Evolutionary conservation across 2,113 vertebrate species (phyloP), one percentile per base, ranked within the genome.

Genomic region (Seriola aureovittata): DNA sequence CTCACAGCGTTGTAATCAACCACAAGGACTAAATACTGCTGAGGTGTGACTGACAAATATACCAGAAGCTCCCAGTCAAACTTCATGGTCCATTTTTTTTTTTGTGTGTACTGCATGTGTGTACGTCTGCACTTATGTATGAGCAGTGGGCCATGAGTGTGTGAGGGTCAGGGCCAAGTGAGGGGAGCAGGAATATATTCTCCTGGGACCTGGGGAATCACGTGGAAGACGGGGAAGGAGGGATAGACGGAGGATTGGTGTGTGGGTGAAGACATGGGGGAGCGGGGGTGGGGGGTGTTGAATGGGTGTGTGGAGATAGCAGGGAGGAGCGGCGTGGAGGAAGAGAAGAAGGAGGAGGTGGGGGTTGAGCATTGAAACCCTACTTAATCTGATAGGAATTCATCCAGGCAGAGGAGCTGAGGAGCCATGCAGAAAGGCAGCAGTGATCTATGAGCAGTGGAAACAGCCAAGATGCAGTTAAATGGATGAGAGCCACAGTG

Each of bases 381-480:
- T 58, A 55, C 67, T 87, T 89, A 91, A 89, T 93, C 91, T 92
- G 85, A 86, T 75, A 79, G 80, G 75, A 85, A 91, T 88, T 91
- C 82, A 93, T 80, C 74, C 81, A 93, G 85, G 80, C 75, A 88
- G 81, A 84, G 76, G 86, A 81, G 75, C 90, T 42, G 73, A 57
- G 73, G 79, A 89, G 65, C 60, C 76, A 66, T 65, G 66, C 76
- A 81, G 80, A 81, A 82, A 88, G 69, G 78, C 80, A 88, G 46
- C 54, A 79, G 75, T 80, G 87, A 90, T 90, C 69, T 83, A 81
- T 46, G 77, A 86, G 85, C 40, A n/a, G 32, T 25, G 58, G 62
- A 80, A 81, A 64, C 78, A 78, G 69, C 63, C 58, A 52, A 71
- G 75, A 83, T 88, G 81, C 81, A 71, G 76, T 80, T 63, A 85